These are phyloP conservation scores for Drosophila neotestacea DNA, from an alignment of 2,888 invertebrate species.

Conservation along the genomic window DNA sequence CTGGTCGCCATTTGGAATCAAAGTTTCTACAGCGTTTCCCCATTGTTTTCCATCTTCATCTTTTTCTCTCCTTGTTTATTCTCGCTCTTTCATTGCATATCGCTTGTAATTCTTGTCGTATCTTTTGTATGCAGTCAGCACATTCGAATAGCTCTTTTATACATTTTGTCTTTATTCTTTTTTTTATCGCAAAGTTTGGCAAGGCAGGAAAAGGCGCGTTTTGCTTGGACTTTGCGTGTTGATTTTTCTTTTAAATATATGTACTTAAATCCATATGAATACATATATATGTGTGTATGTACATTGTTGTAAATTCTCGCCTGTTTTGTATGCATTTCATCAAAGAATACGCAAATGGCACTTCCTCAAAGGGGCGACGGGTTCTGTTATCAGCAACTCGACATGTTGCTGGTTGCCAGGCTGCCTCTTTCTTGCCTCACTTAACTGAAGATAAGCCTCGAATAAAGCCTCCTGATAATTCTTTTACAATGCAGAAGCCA, in stretches of 20 bases:
- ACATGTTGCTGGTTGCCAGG: slow-evolving; percentile 46
- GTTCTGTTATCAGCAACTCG: slow-evolving; percentile 54
- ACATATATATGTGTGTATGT: slow-evolving; percentile 2
- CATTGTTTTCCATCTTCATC: slow-evolving; percentile 42
- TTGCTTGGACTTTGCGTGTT: slow-evolving; percentile 56
- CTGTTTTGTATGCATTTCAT: slow-evolving; percentile 63
- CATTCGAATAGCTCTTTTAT: slow-evolving; percentile 63
- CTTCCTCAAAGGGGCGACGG: slow-evolving; percentile 62
- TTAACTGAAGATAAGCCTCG: slow-evolving; percentile 53
- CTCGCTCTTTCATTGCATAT: slow-evolving; percentile 47
- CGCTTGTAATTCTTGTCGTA: slow-evolving; percentile 43
- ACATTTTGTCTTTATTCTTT: slow-evolving; percentile 11
- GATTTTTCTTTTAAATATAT: slow-evolving; percentile 38
- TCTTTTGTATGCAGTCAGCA: slow-evolving; percentile 72
- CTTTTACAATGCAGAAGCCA: slow-evolving; percentile 48
- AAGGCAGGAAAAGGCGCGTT: slow-evolving; percentile 74
- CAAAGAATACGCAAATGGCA: slow-evolving; percentile 68
- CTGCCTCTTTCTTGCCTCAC: slow-evolving; percentile 23
- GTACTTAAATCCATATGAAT: slow-evolving; percentile 2
- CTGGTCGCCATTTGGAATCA: slow-evolving; percentile 55
- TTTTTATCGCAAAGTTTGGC: slow-evolving; percentile 75
- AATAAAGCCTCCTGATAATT: slow-evolving; percentile 40
- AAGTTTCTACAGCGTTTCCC: slow-evolving; percentile 53
- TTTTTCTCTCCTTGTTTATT: slow-evolving; percentile 4
- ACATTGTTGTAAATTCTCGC: slow-evolving; percentile 19